Evolutionary conservation across 2,113 vertebrate species (phyloP).

Genomic region (Pogonocichla stellata): DNA sequence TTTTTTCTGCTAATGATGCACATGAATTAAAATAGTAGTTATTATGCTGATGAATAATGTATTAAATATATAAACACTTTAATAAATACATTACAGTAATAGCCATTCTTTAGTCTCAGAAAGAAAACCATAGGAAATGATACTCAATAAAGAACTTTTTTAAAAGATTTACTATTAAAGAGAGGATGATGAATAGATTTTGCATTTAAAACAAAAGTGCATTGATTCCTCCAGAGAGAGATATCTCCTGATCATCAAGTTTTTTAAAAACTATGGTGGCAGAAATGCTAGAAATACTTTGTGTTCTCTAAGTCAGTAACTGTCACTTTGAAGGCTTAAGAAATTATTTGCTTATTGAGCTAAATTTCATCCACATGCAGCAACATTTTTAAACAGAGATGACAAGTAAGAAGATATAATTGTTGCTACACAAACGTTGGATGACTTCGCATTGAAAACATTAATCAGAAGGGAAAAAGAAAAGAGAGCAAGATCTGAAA

Average conservation of each 20-base stretch:
- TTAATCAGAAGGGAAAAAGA: background rate
- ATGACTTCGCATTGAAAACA: slow-evolving; percentile 9
- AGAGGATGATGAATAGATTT: slow-evolving; percentile 33
- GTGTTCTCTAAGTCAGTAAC: background rate
- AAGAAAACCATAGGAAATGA: slow-evolving; percentile 7
- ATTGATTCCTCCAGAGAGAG: slow-evolving; percentile 10
- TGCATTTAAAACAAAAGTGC: slow-evolving; percentile 28
- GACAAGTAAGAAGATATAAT: slow-evolving; percentile 43
- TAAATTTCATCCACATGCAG: background rate
- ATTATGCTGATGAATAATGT: slow-evolving; percentile 32
- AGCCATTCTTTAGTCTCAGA: slow-evolving; percentile 29
- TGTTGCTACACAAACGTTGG: slow-evolving; percentile 1
- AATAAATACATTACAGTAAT: slow-evolving; percentile 66
- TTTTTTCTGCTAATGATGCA: slow-evolving; percentile 67
- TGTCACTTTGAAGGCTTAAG: background rate
- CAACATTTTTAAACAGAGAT: background rate
- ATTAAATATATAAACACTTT: slow-evolving; percentile 72
- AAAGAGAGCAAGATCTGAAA: background rate
- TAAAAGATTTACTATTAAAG: slow-evolving; percentile 60
- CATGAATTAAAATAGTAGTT: slow-evolving; percentile 58
- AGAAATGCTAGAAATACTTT: slow-evolving; percentile 29
- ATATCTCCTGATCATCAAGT: slow-evolving; percentile 29
- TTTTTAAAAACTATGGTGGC: slow-evolving; percentile 34
- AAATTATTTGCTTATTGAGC: slow-evolving; percentile 16
- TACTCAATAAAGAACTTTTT: slow-evolving; percentile 40